Evolutionary conservation across 2,888 invertebrate species (phyloP).

Genomic region (Acrocyrtus sp.): DNA sequence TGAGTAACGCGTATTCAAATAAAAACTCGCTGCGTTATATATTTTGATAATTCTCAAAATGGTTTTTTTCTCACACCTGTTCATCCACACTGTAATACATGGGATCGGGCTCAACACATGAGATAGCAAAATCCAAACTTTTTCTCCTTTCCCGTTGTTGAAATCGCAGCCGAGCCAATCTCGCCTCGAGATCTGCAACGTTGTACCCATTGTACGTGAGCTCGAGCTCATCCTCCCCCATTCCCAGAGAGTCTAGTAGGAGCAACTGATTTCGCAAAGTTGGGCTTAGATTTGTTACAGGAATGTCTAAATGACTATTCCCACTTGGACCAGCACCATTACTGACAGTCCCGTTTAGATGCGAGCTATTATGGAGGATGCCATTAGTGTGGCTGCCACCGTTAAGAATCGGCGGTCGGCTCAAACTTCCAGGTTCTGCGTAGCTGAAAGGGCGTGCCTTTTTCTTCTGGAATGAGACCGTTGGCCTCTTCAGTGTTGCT

Average conservation of each 20-base stretch:
- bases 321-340: conserved; percentile 9
- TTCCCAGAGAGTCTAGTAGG: conserved; percentile 13
- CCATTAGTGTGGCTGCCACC: not conserved
- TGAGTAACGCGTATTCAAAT: no score
- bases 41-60: no score
- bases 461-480: conserved; percentile 43
- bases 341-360: conserved; percentile 12
- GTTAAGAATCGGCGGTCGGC: conserved; percentile 5
- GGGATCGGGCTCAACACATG: conserved; percentile 62
- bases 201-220: conserved; percentile 52
- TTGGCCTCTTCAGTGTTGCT: conserved; percentile 33
- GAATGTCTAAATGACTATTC: conserved; percentile 6
- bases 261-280: conserved; percentile 21
- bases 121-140: conserved; percentile 63
- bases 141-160: conserved; percentile 60
- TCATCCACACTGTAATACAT: conserved; percentile 59
- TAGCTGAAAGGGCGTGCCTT: conserved; percentile 47
- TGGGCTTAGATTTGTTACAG: conserved; percentile 9
- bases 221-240: not conserved
- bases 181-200: conserved; percentile 61
- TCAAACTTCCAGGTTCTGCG: conserved; percentile 41
- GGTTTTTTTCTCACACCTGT: conserved; percentile 40
- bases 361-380: conserved; percentile 17
- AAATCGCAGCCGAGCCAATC: conserved; percentile 51
- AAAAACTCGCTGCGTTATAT: not conserved